Evolutionary conservation across 2,888 invertebrate species (phyloP).

Genomic region (Cepaea hortensis): DNA sequence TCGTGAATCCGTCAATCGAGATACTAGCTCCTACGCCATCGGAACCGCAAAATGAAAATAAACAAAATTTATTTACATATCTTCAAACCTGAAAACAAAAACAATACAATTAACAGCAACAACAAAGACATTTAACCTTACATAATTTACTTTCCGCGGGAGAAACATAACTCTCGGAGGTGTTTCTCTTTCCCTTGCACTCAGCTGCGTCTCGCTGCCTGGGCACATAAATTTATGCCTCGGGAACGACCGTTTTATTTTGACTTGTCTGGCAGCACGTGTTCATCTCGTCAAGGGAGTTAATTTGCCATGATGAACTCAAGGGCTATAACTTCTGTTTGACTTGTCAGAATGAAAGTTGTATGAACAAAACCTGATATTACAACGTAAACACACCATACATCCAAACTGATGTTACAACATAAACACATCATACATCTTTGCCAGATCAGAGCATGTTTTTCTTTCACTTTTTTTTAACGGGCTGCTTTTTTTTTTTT

Average conservation of each 20-base stretch:
- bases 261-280: conserved; percentile 7
- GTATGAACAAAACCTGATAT: conserved; percentile 21
- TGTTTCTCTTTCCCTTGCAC: no score
- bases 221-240: neutral
- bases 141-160: no score
- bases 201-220: no score
- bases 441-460: neutral
- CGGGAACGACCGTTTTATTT: neutral
- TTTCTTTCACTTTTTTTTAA: no score
- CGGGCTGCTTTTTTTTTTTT: neutral
- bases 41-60: neutral
- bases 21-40: no score
- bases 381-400: conserved; percentile 5
- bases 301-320: conserved; percentile 23
- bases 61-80: neutral
- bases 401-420: conserved; percentile 10
- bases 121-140: no score
- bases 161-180: no score
- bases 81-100: no score
- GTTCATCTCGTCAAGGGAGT: conserved; percentile 26
- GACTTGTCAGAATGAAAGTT: conserved; percentile 23
- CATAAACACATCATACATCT: conserved; percentile 18
- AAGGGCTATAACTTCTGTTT: conserved; percentile 24
- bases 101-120: no score
- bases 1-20: no score